Evolutionary conservation across 2,797 vertebrate genomes (phyloP), one percentile per base, ranked within the genome.

Genomic region (Echiichthys vipera): DNA sequence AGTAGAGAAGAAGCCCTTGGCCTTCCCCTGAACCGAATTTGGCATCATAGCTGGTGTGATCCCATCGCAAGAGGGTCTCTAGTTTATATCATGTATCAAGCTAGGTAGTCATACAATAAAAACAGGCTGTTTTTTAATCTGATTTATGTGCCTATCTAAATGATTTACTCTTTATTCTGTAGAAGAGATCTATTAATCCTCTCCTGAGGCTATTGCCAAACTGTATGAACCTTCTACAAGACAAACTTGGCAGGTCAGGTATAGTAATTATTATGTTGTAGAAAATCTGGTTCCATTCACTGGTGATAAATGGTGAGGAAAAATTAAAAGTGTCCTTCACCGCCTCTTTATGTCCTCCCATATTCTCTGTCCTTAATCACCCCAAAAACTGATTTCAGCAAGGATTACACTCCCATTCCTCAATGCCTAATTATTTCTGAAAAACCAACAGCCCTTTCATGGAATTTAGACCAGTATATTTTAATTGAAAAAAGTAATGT

Each of bases 361-460:
- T 39, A 70, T 32, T 54, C 13, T 65, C 55, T 20, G 10, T 74
- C 50, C 18, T 80, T 36, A 59, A 61, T 77, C 63, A 70, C 13
- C 24, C 22, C n/a, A n/a, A 50, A n/a, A 57, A 47, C 39, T 40
- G 27, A 77, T 68, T 47, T 80, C 29, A 72, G 10, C 42, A 9
- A 32, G 37, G 27, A 56, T 66, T 25, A 40, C 20, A 78, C 89
- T 88, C 88, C 83, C 76, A 77, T 73, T 71, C 74, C 29, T 77
- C 27, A 57, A 11, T 15, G 62, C 9, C 73, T 72, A 62, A 88
- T 89, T 82, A 81, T 68, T 66, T 88, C 71, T 84, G 71, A 88
- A 80, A n/a, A 81, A 69, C 51, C 34, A 83, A 43, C 80, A 83
- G 79, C 54, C 43, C 27, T 58, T 63, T 10, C 12, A 40, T 46